Conservation (phyloP, 2,888 invertebrate genomes). For the Margaritifera margaritifera region DNA sequence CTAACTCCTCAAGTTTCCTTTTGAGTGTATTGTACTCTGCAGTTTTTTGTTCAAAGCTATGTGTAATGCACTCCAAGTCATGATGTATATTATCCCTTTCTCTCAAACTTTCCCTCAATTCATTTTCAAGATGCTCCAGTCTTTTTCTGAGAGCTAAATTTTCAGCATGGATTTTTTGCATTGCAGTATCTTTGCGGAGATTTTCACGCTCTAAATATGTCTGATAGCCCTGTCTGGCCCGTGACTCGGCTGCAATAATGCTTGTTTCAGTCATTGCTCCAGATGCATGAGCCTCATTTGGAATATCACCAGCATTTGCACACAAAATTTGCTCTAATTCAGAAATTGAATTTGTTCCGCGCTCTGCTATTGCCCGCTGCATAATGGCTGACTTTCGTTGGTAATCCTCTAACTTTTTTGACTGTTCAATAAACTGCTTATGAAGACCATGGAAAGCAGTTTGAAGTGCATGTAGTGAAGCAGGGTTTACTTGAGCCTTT, state of each 20-base stretch:
- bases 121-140: conserved; percentile 1
- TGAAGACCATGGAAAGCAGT: conserved; percentile 51
- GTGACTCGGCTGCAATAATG: too few relatives aligned
- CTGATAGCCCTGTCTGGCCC: too few relatives aligned
- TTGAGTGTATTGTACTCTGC: background rate
- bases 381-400: too few relatives aligned
- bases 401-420: conserved; percentile 7
- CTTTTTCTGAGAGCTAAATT: too few relatives aligned
- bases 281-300: conserved; percentile 20
- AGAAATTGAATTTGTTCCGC: too few relatives aligned
- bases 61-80: conserved; percentile 2
- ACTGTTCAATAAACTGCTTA: conserved; percentile 45
- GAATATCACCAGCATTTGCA: background rate
- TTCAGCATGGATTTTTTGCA: too few relatives aligned
- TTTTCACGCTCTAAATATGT: too few relatives aligned
- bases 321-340: too few relatives aligned
- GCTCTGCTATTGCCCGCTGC: too few relatives aligned
- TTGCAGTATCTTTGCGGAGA: too few relatives aligned
- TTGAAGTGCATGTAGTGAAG: conserved; percentile 46
- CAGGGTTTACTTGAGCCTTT: conserved; percentile 12
- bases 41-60: conserved; percentile 10
- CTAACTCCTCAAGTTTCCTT: too few relatives aligned
- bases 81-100: conserved; percentile 15
- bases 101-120: conserved; percentile 1
- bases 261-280: conserved; percentile 20